Evolutionary conservation across 2,888 invertebrate genomes (phyloP).

Genomic region (Cryptophagus acutangulus): DNA sequence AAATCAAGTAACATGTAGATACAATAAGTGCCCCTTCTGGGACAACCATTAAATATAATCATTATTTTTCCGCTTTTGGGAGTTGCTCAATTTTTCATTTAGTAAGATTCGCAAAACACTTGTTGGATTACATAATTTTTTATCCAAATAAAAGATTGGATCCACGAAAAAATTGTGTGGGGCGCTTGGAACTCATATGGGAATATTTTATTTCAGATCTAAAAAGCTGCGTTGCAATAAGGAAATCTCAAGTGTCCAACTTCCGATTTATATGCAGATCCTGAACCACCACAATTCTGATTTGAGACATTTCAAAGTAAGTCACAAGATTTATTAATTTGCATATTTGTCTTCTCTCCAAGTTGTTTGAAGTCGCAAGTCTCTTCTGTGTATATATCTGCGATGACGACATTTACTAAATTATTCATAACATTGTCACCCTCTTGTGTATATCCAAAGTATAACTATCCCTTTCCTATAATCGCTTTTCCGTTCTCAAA

Average conservation of each 20-base stretch:
- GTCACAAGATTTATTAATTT: slow-evolving; percentile 47
- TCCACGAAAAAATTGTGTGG: slow-evolving; percentile 22
- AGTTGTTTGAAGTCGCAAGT: slow-evolving; percentile 45
- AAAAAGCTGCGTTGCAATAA: slow-evolving; percentile 23
- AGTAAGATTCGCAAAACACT: no score
- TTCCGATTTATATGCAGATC: slow-evolving; percentile 46
- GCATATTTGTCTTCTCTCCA: slow-evolving; percentile 41
- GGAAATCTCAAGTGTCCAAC: slow-evolving; percentile 36
- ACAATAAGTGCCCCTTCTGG: no score
- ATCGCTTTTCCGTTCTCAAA: slow-evolving; percentile 22
- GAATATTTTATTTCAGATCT: slow-evolving; percentile 14
- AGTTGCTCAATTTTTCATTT: no score
- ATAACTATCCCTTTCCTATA: slow-evolving; percentile 30
- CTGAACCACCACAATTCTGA: slow-evolving; percentile 34
- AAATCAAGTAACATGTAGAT: no score
- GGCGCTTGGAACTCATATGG: slow-evolving; percentile 19
- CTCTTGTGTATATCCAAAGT: slow-evolving; percentile 29
- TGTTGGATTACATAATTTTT: slow-evolving; percentile 3
- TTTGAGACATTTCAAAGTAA: slow-evolving; percentile 42
- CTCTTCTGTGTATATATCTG: no score
- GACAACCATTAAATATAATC: no score
- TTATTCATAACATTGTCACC: slow-evolving; percentile 46
- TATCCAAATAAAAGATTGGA: slow-evolving; percentile 11
- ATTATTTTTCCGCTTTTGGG: no score
- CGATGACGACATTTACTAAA: slow-evolving; percentile 40